These are phyloP conservation scores for Leptopilina myrica DNA, from an alignment of 2,888 invertebrate species.

Conservation along the genomic window DNA sequence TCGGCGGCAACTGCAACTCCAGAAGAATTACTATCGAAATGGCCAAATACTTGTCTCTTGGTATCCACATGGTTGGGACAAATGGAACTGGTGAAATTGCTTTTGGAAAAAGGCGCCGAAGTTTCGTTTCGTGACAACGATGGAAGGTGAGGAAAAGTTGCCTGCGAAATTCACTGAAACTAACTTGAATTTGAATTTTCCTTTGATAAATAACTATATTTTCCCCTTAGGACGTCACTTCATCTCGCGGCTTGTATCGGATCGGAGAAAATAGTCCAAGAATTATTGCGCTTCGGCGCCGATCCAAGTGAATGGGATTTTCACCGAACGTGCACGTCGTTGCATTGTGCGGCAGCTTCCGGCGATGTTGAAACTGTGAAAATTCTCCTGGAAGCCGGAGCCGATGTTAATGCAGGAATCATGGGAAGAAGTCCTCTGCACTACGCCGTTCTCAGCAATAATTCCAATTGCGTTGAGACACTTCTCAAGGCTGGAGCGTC, in stretches of 20 bases:
- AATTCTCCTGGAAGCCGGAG: constrained; percentile 84
- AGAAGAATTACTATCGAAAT: constrained; percentile 75
- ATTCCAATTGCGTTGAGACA: constrained; percentile 84
- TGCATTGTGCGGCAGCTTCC: constrained; percentile 87
- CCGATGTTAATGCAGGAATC: constrained; percentile 87
- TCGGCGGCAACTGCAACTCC: constrained; percentile 67
- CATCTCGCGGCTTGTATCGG: constrained; percentile 90
- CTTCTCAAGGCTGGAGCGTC: constrained; percentile 87
- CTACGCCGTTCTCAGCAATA: constrained; percentile 89
- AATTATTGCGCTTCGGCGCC: constrained; percentile 84
- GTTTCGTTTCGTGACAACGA: constrained; percentile 82
- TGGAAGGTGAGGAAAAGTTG: constrained; percentile 80
- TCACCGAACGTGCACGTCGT: constrained; percentile 83
- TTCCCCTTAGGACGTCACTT: constrained; percentile 79
- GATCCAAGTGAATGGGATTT: constrained; percentile 86
- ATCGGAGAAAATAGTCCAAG: constrained; percentile 83
- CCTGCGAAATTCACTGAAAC: neutral
- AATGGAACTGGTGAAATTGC: constrained; percentile 77
- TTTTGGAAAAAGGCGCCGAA: constrained; percentile 80
- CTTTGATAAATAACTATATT: neutral
- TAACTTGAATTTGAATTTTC: no score
- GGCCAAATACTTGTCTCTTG: constrained; percentile 79
- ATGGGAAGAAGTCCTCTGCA: constrained; percentile 86
- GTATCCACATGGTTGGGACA: constrained; percentile 82
- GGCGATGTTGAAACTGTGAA: constrained; percentile 81